Evolutionary conservation across 2,888 invertebrate genomes (phyloP).

Genomic region (Panzeria rudis): DNA sequence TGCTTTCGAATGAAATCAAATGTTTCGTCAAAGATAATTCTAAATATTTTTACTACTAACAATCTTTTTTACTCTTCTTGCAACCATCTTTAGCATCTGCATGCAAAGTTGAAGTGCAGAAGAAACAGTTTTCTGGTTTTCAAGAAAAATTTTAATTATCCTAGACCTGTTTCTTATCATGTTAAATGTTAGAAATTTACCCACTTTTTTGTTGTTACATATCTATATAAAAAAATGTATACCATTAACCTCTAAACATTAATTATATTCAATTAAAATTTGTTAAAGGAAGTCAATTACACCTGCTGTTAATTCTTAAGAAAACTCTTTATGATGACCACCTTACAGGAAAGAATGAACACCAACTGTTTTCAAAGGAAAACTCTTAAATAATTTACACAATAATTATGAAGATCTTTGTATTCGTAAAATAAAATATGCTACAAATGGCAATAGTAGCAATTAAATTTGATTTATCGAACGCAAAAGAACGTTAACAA

Average conservation of each 20-base stretch:
- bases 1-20: too few relatives aligned
- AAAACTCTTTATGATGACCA: constrained; percentile 30
- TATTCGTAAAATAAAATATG: constrained; percentile 21
- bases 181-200: too few relatives aligned
- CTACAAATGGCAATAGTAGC: constrained; percentile 11
- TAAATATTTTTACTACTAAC: too few relatives aligned
- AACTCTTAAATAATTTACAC: constrained; percentile 22
- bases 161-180: too few relatives aligned
- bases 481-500: constrained; percentile 12
- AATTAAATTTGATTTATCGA: constrained; percentile 54
- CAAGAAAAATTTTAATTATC: too few relatives aligned
- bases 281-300: constrained; percentile 44
- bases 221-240: background rate
- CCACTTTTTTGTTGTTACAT: background rate
- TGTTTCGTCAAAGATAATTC: too few relatives aligned
- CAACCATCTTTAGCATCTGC: too few relatives aligned
- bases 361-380: constrained; percentile 38
- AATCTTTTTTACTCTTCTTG: too few relatives aligned
- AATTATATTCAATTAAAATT: constrained; percentile 23
- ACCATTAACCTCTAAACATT: constrained; percentile 9
- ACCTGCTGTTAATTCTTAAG: constrained; percentile 32
- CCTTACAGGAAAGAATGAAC: background rate
- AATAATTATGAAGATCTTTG: constrained; percentile 32
- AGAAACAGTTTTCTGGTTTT: too few relatives aligned
- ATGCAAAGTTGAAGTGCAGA: too few relatives aligned